Conservation (phyloP, 1,140 invertebrate genomes). For the Bombus vancouverensis region DNA sequence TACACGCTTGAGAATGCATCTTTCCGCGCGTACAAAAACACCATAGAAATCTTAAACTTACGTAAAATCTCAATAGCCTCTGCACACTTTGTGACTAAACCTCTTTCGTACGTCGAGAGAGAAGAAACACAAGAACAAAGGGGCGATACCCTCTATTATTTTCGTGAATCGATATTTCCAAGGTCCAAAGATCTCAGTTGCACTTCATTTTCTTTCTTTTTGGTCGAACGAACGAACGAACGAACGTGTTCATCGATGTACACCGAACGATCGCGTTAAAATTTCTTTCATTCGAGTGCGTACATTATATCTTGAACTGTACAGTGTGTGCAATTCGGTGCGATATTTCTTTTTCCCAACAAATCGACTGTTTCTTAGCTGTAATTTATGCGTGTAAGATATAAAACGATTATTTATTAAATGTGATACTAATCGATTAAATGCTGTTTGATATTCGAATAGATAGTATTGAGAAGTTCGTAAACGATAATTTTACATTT, state of each 20-base stretch:
- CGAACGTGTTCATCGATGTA: neutral
- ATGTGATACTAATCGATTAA: neutral
- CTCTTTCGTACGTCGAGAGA: slow-evolving; percentile 54
- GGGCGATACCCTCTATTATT: neutral
- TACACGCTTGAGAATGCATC: slow-evolving; percentile 54
- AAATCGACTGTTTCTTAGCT: neutral
- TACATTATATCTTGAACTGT: neutral
- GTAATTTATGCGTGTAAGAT: neutral
- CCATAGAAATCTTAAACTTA: slow-evolving; percentile 61
- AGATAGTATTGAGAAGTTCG: neutral
- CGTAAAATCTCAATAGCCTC: slow-evolving; percentile 63
- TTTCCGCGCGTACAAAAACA: slow-evolving; percentile 53
- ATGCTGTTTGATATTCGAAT: neutral
- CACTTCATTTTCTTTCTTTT: neutral
- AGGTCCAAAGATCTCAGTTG: slow-evolving; percentile 1
- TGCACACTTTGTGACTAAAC: slow-evolving; percentile 60
- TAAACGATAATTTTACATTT: neutral
- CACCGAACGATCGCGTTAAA: neutral
- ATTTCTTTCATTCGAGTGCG: neutral
- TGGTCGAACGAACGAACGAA: neutral
- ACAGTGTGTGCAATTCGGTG: slow-evolving; percentile 12
- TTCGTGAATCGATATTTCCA: neutral
- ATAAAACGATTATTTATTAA: neutral
- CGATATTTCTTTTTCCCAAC: neutral
- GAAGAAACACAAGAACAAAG: slow-evolving; percentile 41